Conservation (phyloP, 2,797 vertebrate genomes). For the Fringilla coelebs region DNA sequence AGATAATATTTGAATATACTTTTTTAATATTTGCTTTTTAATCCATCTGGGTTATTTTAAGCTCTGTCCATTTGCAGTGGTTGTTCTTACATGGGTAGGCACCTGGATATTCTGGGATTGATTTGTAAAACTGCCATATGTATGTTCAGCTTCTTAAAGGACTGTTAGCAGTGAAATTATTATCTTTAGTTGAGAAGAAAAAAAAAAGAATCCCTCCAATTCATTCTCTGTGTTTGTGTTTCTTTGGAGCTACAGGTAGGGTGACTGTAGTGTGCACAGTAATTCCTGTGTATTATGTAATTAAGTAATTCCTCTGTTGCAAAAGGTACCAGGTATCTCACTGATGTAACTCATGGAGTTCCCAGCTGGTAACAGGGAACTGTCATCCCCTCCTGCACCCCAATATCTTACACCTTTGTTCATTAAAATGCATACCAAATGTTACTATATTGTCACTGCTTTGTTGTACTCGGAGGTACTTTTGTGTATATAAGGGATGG, state of each 20-base stretch:
- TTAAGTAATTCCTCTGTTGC: neutral
- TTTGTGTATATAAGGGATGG: neutral
- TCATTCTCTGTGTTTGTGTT: neutral
- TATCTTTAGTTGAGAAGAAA: neutral
- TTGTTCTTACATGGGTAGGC: neutral
- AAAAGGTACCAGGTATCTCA: neutral
- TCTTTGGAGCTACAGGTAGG: neutral
- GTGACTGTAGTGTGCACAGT: neutral
- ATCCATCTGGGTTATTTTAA: fast-evolving
- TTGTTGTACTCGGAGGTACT: neutral
- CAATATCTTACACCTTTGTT: neutral
- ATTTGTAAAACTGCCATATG: neutral
- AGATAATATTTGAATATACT: neutral
- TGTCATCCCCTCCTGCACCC: neutral
- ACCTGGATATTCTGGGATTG: neutral
- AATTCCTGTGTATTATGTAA: neutral
- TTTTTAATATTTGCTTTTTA: neutral
- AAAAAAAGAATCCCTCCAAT: neutral
- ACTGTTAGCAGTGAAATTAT: neutral
- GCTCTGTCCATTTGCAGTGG: neutral
- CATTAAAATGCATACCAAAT: neutral
- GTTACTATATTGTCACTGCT: neutral
- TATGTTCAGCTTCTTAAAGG: neutral
- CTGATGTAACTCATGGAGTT: neutral
- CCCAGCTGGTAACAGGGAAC: neutral